These are phyloP conservation scores for Vannuccia rotundouncinata DNA, from an alignment of 2,888 invertebrate genomes.

Conservation along the genomic window DNA sequence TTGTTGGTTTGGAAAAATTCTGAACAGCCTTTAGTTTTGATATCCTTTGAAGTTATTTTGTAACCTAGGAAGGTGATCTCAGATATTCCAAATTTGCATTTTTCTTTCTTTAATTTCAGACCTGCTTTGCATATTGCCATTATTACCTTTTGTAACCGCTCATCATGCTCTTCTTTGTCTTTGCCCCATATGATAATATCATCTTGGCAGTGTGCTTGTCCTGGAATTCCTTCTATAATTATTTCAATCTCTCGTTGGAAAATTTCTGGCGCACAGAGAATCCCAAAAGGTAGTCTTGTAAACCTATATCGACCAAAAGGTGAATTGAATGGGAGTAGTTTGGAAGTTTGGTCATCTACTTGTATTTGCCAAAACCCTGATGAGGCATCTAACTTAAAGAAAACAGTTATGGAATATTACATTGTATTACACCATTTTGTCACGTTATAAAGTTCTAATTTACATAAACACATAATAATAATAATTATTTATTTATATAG, in stretches of 20 bases:
- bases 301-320: background rate
- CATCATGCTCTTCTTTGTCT: conserved; percentile 1
- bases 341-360: background rate
- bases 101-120: background rate
- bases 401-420: too few relatives aligned
- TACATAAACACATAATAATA: too few relatives aligned
- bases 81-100: background rate
- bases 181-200: background rate
- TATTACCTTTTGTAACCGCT: background rate
- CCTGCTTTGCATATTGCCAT: conserved; percentile 1
- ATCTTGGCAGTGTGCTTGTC: background rate
- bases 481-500: too few relatives aligned
- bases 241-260: background rate
- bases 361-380: background rate
- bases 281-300: background rate
- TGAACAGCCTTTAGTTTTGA: background rate
- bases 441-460: too few relatives aligned
- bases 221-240: background rate
- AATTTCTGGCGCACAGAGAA: background rate
- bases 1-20: background rate
- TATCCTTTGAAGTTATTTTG: too few relatives aligned
- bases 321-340: background rate
- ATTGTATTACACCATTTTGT: too few relatives aligned
- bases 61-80: background rate
- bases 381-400: background rate